Percentiles rank a stretch among this genome's conserved stretches.
Conservation (phyloP, 2,113 vertebrate genomes). For the Anguilla japonica region DNA sequence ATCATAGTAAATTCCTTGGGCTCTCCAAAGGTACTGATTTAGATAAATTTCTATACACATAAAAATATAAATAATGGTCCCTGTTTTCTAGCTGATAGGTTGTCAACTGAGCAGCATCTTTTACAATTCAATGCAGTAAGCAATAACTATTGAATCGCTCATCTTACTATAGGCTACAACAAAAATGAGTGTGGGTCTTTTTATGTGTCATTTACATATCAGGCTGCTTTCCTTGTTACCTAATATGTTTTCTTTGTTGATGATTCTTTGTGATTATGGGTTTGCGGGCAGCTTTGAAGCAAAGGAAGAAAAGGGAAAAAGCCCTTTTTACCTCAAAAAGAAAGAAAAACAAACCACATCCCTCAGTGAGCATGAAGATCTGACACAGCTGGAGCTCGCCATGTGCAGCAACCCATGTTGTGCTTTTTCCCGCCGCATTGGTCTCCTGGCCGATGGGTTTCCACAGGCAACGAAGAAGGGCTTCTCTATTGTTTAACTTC, state of each 20-base stretch:
- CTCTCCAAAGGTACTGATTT: background rate
- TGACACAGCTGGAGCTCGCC: background rate
- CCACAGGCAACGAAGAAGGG: background rate
- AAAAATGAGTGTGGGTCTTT: no score
- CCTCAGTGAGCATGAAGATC: background rate
- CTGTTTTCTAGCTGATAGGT: background rate
- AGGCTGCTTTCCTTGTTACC: background rate
- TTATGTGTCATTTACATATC: no score
- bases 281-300: no score
- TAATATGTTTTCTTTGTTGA: background rate
- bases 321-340: background rate
- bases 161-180: background rate
- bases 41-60: background rate
- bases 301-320: background rate
- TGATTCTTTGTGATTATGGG: background rate
- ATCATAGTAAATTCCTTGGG: background rate
- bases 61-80: background rate
- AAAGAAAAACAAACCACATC: background rate
- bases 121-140: no score
- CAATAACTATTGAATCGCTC: background rate
- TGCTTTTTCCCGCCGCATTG: background rate
- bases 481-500: background rate
- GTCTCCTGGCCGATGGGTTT: background rate
- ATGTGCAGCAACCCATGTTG: background rate
- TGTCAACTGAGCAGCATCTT: no score